Evolutionary conservation across 2,888 invertebrate species (phyloP), one percentile per base, ranked within the genome.

Genomic region (Bembecia ichneumoniformis): DNA sequence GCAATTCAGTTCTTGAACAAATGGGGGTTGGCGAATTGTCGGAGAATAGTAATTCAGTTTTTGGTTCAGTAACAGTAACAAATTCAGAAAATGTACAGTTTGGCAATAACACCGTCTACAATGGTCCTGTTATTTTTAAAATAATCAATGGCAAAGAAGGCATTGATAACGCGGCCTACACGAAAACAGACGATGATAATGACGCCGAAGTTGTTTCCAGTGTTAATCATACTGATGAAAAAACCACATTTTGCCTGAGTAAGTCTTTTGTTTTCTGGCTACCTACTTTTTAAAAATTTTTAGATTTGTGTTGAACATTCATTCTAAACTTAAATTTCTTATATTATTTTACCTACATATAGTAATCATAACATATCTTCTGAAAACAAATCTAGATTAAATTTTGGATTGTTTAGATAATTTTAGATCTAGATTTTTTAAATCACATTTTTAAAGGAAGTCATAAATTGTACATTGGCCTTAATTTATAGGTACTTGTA

Each of bases 71-170:
- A 20, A 88, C 89, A 16, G 89, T 94, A 1, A 88, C 86, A 34
- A 90, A 92, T 61, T 93, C 93, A 0, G 89, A 89, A 20, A 91
- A 93, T 68, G 90, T 94, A 2, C 92, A 93, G 56, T 90, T 94
- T 59, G 94, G 94, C 0, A 92, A 93, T 61, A 93, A 92, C 62
- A 92, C 92, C 3, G 91, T 91, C 63, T 93, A 93, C 64, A 91
- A 93, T 66, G 94, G 94, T 4, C 93, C 93, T 46, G 93, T 94
- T 13, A 92, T 91, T 35, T 93, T 94, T 58, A 93, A 93, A 69
- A 88, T 93, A 56, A 84, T 93, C 50, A 90, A 92, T 14, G 71
- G 69, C 51, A 69, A 69, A 54, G 51, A 63, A 36, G 84, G 82
- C 4, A 54, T 77, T 36, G 82, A 80, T 9, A 86, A 87, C 60